Evolutionary conservation across 2,113 vertebrate genomes (phyloP), one percentile per base, ranked within the genome.

Genomic region (Pimephales promelas): DNA sequence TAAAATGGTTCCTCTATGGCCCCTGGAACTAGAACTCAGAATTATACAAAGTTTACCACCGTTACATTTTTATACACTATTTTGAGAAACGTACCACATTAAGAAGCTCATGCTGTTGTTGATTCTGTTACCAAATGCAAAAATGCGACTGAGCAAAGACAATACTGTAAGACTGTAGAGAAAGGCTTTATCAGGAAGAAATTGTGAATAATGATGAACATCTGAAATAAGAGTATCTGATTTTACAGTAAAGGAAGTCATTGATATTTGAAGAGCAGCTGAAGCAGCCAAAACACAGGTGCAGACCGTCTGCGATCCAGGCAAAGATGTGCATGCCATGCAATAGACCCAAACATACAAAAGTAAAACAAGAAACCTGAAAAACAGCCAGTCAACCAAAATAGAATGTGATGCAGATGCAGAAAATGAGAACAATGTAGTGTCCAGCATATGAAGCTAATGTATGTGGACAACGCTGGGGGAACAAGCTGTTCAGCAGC

Each of bases 231-330:
- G 71, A 73, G 71, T 26, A 49, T 73, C 71, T 1, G 5, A 20
- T 28, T 45, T 49, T 24, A 18, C 71, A 49, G 45, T 49, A 49
- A 13, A 73, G 71, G 71, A 73, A 73, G 71, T 73, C 24, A 49
- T 28, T 73, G 71, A 73, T 73, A 73, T 73, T 49, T 73, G 71
- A 49, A 73, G 71, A 73, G 71, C 71, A 49, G 71, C 71, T 73
- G 45, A 73, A 49, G 71, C 45, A 73, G 71, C 24, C 71, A 73
- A 73, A 73, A 73, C 71, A 49, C 71, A 73, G 45, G 71, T 73
- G 71, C 71, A 49, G 71, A 10, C 71, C 14, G 14, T 49, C 71
- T 49, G 71, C 26, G 24, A 49, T 73, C 71, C 49, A 49, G 45
- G 26, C 71, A 73, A 73, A 73, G 71, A 73, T 73, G 45, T 73